Percentiles rank a stretch among this genome's conserved stretches.
Conservation (phyloP, 2,888 invertebrate genomes). For the Ectemnius lituratus region DNA sequence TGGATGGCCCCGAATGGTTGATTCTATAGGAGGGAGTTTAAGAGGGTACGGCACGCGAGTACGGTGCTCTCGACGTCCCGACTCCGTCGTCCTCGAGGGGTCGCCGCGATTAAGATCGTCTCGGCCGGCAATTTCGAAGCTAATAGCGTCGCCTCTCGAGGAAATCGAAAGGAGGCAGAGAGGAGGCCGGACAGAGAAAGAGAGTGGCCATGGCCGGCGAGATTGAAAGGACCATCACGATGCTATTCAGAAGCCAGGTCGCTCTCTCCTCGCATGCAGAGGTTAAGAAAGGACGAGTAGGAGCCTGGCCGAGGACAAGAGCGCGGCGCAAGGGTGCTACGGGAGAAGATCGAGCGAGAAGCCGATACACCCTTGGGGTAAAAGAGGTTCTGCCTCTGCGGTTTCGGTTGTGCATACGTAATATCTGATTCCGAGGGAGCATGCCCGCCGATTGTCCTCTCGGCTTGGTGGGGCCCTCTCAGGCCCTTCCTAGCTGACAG, state of each 20-base stretch:
- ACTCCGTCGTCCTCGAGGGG: slow-evolving; percentile 30
- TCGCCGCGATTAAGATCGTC: slow-evolving; percentile 46
- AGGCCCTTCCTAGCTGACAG: slow-evolving; percentile 32
- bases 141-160: slow-evolving; percentile 44
- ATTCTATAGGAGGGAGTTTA: neutral
- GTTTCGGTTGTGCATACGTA: slow-evolving; percentile 74
- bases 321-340: slow-evolving; percentile 28
- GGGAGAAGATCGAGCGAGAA: slow-evolving; percentile 41
- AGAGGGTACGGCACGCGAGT: slow-evolving; percentile 38
- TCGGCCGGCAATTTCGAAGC: slow-evolving; percentile 44
- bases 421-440: slow-evolving; percentile 72
- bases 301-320: neutral
- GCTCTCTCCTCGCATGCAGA: slow-evolving; percentile 46
- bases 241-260: slow-evolving; percentile 51
- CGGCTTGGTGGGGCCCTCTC: slow-evolving; percentile 39
- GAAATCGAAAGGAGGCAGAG: slow-evolving; percentile 33
- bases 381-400: slow-evolving; percentile 62
- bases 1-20: too few species aligned
- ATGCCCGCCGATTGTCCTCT: slow-evolving; percentile 61
- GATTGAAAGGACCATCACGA: slow-evolving; percentile 42
- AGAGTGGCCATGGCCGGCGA: slow-evolving; percentile 18
- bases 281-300: slow-evolving; percentile 45
- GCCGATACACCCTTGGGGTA: too few species aligned
- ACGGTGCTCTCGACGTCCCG: slow-evolving; percentile 38
- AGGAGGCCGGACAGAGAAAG: slow-evolving; percentile 1